Evolutionary conservation across 2,888 invertebrate genomes (phyloP).

Genomic region (Timandra comae): DNA sequence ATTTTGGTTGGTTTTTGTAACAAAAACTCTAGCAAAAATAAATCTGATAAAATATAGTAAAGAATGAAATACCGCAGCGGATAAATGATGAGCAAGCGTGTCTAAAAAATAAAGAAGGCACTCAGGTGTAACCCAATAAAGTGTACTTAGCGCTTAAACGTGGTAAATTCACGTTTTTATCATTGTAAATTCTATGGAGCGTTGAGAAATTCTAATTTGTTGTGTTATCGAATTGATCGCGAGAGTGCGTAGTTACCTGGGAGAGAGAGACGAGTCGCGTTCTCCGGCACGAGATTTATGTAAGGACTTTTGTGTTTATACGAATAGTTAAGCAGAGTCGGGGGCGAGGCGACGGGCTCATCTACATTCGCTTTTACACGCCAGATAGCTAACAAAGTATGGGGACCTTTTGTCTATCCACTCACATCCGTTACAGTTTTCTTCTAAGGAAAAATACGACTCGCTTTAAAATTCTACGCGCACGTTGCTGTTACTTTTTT

Average conservation of each 20-base stretch:
- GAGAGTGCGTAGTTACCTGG: slow-evolving; percentile 51
- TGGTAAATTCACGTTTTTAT: slow-evolving; percentile 47
- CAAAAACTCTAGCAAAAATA: neutral
- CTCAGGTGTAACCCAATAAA: slow-evolving; percentile 46
- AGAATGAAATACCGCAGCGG: slow-evolving; percentile 16
- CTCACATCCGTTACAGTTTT: slow-evolving; percentile 65
- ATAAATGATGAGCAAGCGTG: slow-evolving; percentile 37
- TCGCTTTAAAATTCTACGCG: slow-evolving; percentile 63
- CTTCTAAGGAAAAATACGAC: slow-evolving; percentile 64
- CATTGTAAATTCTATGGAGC: slow-evolving; percentile 37
- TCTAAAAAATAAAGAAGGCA: slow-evolving; percentile 47
- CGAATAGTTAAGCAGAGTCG: slow-evolving; percentile 64
- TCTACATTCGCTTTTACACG: slow-evolving; percentile 65
- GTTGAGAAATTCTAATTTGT: slow-evolving; percentile 53
- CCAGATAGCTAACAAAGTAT: slow-evolving; percentile 65
- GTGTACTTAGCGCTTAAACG: slow-evolving; percentile 39
- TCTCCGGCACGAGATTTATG: slow-evolving; percentile 72
- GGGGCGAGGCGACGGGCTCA: slow-evolving; percentile 46
- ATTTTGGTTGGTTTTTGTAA: neutral
- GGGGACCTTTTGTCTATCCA: slow-evolving; percentile 65
- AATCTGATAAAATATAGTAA: neutral
- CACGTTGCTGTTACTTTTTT: slow-evolving; percentile 57
- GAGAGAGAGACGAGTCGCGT: slow-evolving; percentile 53
- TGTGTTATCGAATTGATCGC: slow-evolving; percentile 59
- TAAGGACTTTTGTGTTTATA: slow-evolving; percentile 75